Percentiles rank a stretch among this genome's conserved stretches.
phyloP scores from a whole-genome alignment of 2,888 invertebrate species.

The Scaeva pyrastri region DNA sequence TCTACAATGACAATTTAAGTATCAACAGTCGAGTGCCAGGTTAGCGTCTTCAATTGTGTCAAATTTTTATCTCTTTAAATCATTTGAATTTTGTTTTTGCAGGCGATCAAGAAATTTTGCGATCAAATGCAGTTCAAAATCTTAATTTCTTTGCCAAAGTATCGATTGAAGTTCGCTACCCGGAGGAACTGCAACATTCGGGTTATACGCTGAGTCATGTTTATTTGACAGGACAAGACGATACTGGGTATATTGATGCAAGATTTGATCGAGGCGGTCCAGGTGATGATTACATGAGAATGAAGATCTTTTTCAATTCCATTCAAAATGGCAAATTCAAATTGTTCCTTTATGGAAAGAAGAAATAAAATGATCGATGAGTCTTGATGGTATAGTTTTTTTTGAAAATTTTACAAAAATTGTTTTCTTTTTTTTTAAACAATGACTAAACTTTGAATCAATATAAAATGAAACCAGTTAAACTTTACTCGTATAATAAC shows the following conservation, averaged over 20 bases:
- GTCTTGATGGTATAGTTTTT: too few species aligned
- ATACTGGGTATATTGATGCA: slow-evolving; percentile 42
- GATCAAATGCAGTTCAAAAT: slow-evolving; percentile 26
- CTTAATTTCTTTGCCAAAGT: slow-evolving; percentile 51
- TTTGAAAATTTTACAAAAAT: not conserved
- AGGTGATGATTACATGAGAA: slow-evolving; percentile 44
- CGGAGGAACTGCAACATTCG: slow-evolving; percentile 14
- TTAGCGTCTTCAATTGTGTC: not conserved
- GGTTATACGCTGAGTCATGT: slow-evolving; percentile 44
- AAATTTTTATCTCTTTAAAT: not conserved
- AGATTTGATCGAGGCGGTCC: slow-evolving; percentile 53
- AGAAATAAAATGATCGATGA: slow-evolving; percentile 51
- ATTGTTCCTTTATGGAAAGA: slow-evolving; percentile 55
- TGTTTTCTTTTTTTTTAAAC: too few species aligned
- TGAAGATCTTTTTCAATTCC: slow-evolving; percentile 53
- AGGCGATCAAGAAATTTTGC: slow-evolving; percentile 28
- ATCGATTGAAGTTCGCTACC: slow-evolving; percentile 40
- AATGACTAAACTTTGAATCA: too few species aligned
- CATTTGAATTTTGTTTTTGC: not conserved
- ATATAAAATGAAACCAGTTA: too few species aligned
- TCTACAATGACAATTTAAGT: slow-evolving; percentile 42
- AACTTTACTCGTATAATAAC: too few species aligned
- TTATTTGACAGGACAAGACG: slow-evolving; percentile 43
- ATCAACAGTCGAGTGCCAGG: slow-evolving; percentile 41
- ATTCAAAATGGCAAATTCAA: slow-evolving; percentile 54